Percentiles rank a stretch among this genome's conserved stretches.
These are phyloP conservation scores for Centropristis striata DNA, from an alignment of 2,113 vertebrate genomes.

Conservation along the genomic window DNA sequence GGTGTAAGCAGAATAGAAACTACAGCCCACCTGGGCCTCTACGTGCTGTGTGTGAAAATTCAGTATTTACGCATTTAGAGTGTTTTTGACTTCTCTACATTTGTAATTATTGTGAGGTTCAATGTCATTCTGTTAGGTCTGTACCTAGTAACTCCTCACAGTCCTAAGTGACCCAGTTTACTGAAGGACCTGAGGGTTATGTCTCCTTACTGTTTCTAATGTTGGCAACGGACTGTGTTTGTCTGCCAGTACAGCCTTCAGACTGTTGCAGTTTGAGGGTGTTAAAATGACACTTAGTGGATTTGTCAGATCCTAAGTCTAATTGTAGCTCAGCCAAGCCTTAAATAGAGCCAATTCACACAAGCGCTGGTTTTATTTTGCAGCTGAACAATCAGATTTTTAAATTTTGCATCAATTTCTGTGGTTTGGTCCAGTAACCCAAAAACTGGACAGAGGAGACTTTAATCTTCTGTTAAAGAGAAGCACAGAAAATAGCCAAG, in stretches of 20 bases:
- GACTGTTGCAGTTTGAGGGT: background rate
- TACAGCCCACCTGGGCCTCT: background rate
- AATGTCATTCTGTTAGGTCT: background rate
- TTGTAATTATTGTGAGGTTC: background rate
- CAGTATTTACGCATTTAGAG: background rate
- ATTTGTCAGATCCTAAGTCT: constrained; percentile 23
- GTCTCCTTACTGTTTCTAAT: constrained; percentile 12
- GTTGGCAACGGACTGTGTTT: constrained; percentile 15
- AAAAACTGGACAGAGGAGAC: constrained; percentile 10
- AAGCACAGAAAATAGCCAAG: background rate
- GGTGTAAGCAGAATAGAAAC: background rate
- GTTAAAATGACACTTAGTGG: constrained; percentile 18
- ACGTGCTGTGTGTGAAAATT: background rate
- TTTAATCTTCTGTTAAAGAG: constrained; percentile 22
- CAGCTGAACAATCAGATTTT: background rate
- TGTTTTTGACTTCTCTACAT: background rate
- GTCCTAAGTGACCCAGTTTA: constrained; percentile 14
- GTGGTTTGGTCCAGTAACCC: constrained; percentile 13
- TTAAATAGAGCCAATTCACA: constrained; percentile 8
- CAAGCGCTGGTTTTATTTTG: background rate
- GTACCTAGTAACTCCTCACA: background rate
- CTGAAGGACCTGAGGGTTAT: background rate
- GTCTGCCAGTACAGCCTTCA: background rate
- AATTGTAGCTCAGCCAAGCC: background rate
- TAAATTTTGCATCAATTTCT: background rate